Evolutionary conservation across 2,888 invertebrate genomes (phyloP).

Genomic region (Torymus tubicola): DNA sequence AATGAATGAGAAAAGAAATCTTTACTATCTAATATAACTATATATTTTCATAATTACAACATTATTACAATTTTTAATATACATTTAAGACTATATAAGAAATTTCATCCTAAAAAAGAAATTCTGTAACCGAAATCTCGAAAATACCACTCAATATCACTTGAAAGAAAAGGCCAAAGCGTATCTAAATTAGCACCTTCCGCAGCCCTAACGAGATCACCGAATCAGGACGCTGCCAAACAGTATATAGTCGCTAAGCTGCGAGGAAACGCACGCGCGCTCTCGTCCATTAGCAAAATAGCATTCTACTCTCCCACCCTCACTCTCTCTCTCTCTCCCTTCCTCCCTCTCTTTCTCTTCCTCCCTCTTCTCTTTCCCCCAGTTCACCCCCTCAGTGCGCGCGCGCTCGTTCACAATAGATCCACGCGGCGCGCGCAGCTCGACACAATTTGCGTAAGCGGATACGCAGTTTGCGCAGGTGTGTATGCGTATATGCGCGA

Average conservation of each 20-base stretch:
- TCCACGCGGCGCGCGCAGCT: conserved; percentile 24
- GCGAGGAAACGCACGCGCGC: background rate
- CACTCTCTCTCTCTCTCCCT: conserved; percentile 40
- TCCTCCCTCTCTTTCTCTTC: background rate
- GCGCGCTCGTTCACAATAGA: background rate
- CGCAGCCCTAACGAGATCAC: background rate
- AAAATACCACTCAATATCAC: too few relatives aligned
- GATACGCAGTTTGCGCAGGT: conserved; percentile 48
- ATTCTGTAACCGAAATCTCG: too few relatives aligned
- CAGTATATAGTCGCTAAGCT: too few relatives aligned
- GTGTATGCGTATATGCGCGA: conserved; percentile 9
- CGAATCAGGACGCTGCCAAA: background rate
- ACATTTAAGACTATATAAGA: too few relatives aligned
- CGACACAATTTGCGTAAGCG: conserved; percentile 46
- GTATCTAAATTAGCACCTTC: too few relatives aligned
- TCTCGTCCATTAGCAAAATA: background rate
- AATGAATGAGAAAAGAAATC: too few relatives aligned
- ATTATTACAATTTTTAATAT: too few relatives aligned
- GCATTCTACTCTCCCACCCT: background rate
- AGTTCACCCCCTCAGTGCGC: background rate
- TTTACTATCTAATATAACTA: too few relatives aligned
- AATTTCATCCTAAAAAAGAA: too few relatives aligned
- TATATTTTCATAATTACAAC: too few relatives aligned
- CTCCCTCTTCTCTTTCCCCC: too few relatives aligned
- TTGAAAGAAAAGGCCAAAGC: too few relatives aligned